Evolutionary conservation across 2,797 vertebrate species (phyloP), one percentile per base, ranked within the genome.

Genomic region (Tadarida brasiliensis): DNA sequence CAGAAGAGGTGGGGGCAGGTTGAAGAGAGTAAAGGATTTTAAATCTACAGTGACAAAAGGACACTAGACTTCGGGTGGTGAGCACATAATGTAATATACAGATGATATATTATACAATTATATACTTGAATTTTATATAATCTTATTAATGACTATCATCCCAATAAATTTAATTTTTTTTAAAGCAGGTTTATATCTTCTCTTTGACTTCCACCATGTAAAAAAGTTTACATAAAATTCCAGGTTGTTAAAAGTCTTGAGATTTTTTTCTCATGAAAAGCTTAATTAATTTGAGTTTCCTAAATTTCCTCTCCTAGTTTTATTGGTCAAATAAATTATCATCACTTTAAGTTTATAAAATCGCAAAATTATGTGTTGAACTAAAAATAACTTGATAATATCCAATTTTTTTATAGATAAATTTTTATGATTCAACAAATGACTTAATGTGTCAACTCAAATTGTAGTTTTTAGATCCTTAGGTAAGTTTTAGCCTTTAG

Each of bases 281-380:
- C 39, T n/a, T 91, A 67, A 85, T 76, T 86, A 68, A 71, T 80
- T 83, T 83, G 30, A 59, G n/a, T 80, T 82, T 86, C 6, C 61
- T 71, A 57, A 90, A 90, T 82, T 87, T 90, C 30, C 28, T 70
- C 35, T 80, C 76, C 20, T 49, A 81, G 11, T 94, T 93, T 88
- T 91, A 7, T 19, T 92, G 20, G 28, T 28, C 67, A 89, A 91
- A 89, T 85, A 80, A 85, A 49, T 17, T 71, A 68, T 80, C 33
- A 85, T 73, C 2, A 44, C 54, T 95, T 91, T 68, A 95, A 87
- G 49, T 73, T 85, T 73, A 63, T 87, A 85, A 81, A 96, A 95
- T 49, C 80, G 14, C 9, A 84, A 80, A 84, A 87, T 47, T 24
- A 51, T 30, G 7, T 89, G 54, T 91, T 71, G 54, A 71, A 51